Percentiles rank a stretch among this genome's conserved stretches.
Evolutionary conservation across 2,113 vertebrate species (phyloP).

Genomic region (Myocastor coypus): DNA sequence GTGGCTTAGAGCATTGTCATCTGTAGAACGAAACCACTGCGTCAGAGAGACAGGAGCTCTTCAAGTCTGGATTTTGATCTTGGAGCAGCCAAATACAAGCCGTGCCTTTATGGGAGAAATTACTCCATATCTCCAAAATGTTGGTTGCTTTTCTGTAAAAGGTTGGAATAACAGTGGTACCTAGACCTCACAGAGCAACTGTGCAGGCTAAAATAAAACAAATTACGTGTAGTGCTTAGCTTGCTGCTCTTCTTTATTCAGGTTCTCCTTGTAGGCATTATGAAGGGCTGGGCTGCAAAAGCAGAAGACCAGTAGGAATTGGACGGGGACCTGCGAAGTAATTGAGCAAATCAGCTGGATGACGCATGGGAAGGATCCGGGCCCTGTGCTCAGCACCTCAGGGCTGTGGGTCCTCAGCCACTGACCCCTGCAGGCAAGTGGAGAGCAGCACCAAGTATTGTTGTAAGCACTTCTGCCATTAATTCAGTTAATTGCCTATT

Average conservation of each 20-base stretch:
- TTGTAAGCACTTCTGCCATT: not conserved
- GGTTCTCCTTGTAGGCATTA: not conserved
- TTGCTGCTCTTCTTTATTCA: not conserved
- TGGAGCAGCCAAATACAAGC: not conserved
- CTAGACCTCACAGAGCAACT: not conserved
- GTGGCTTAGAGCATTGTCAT: not conserved
- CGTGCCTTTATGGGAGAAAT: not conserved
- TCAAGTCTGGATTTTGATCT: not conserved
- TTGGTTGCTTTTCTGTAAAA: not conserved
- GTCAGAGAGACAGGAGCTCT: not conserved
- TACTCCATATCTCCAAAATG: not conserved
- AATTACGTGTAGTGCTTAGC: not conserved
- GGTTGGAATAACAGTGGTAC: not conserved
- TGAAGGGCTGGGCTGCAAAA: not conserved
- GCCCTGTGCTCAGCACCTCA: not conserved
- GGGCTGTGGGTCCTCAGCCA: rapidly evolving
- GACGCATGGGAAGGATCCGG: rapidly evolving
- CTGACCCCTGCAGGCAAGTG: not conserved
- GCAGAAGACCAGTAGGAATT: not conserved
- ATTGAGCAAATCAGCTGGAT: not conserved
- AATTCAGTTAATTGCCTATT: not conserved
- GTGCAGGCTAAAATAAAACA: not conserved
- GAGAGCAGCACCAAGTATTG: not conserved
- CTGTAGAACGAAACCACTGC: not conserved
- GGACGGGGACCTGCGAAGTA: not conserved